Evolutionary conservation across 30 jellyfish, hydroid and myxozoan species (phyloP).

Genomic region (Pseudorhiza aurosa): DNA sequence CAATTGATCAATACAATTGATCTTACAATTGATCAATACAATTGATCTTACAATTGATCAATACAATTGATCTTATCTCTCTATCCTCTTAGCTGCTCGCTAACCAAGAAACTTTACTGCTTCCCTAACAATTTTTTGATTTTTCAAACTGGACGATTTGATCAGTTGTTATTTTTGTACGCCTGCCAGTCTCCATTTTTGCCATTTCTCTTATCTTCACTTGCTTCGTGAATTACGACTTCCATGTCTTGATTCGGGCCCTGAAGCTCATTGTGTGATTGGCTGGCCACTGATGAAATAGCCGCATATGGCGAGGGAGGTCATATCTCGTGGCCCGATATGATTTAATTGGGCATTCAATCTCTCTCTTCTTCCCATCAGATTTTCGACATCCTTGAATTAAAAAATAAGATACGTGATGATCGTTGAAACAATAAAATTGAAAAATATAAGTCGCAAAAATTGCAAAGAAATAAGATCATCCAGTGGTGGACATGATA

Average conservation of each 20-base stretch:
- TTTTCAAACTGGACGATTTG: slow-evolving; percentile 7
- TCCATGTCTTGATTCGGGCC: slow-evolving; percentile 35
- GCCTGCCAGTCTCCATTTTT: slow-evolving; percentile 28
- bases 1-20: too few species aligned
- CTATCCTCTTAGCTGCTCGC: too few species aligned
- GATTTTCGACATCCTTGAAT: background rate
- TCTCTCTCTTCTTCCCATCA: slow-evolving; percentile 14
- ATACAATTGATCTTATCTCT: too few species aligned
- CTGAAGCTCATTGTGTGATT: background rate
- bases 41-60: too few species aligned
- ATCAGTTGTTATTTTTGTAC: slow-evolving; percentile 18
- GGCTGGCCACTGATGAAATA: slow-evolving; percentile 30
- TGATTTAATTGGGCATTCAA: slow-evolving; percentile 28
- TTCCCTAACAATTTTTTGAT: slow-evolving; percentile 2
- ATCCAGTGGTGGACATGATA: background rate
- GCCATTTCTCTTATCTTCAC: slow-evolving; percentile 46
- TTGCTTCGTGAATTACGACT: background rate
- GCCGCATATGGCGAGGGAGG: slow-evolving; percentile 47
- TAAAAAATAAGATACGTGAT: background rate
- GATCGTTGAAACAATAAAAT: background rate
- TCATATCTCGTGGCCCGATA: slow-evolving; percentile 36
- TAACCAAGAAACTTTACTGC: slow-evolving; percentile 13
- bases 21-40: too few species aligned
- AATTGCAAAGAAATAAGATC: background rate
- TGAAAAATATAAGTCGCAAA: background rate